Evolutionary conservation across 2,113 vertebrate genomes (phyloP).

Genomic region (Stictonetta naevosa): DNA sequence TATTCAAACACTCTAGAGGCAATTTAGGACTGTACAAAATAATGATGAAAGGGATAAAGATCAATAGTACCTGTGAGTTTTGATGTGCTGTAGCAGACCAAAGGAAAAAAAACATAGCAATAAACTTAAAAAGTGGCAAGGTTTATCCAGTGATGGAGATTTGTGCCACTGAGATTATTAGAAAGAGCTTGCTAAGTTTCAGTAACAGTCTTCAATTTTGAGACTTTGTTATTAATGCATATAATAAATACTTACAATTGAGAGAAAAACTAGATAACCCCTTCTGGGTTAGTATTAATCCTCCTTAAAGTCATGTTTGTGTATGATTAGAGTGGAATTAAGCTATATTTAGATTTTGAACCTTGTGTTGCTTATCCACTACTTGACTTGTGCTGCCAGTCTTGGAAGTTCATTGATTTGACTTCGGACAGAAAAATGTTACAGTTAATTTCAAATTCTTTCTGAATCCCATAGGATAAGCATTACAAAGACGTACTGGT

Average conservation of each 20-base stretch:
- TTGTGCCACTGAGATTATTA: background rate
- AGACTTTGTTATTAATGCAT: background rate
- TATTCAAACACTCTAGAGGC: background rate
- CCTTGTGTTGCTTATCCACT: background rate
- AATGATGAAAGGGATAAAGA: background rate
- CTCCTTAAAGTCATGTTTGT: background rate
- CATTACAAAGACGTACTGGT: rapidly evolving
- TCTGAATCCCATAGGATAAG: background rate
- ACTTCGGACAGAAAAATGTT: background rate
- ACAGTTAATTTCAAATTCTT: background rate
- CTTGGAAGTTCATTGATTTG: background rate
- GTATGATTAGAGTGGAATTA: background rate
- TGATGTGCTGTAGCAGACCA: background rate
- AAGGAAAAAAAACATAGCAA: background rate
- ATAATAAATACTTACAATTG: background rate
- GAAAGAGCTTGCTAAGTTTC: background rate
- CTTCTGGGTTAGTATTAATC: background rate
- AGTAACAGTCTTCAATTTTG: background rate
- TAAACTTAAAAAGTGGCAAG: background rate
- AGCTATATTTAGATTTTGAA: background rate
- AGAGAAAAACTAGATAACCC: background rate
- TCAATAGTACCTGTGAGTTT: background rate
- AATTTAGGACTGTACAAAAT: background rate
- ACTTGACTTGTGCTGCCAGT: background rate
- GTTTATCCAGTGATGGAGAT: background rate